Conservation (phyloP, 2,888 invertebrate genomes). For the Caenorhabditis wallacei region DNA sequence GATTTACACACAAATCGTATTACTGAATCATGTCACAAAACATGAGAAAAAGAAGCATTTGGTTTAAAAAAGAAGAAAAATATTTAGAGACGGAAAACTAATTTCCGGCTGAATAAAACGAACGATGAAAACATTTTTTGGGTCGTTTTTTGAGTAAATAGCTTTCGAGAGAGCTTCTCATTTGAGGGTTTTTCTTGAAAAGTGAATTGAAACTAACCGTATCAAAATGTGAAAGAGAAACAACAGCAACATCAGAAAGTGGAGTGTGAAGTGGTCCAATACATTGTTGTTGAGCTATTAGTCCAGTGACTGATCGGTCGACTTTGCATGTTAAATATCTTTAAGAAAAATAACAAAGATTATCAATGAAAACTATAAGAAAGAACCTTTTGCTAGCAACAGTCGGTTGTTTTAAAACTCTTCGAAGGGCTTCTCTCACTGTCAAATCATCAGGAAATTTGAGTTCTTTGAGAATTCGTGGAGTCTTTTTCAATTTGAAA, state of each 20-base stretch:
- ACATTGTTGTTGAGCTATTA: constrained; percentile 98
- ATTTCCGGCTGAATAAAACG: constrained; percentile 48
- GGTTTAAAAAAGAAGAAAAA: constrained; percentile 1
- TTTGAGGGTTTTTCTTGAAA: no score
- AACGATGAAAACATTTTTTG: constrained; percentile 24
- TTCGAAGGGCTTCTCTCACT: constrained; percentile 88
- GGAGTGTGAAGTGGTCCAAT: constrained; percentile 98
- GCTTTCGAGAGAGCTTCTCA: no score
- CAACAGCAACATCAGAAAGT: constrained; percentile 93
- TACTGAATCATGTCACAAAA: constrained; percentile 45
- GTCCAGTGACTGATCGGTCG: constrained; percentile 92
- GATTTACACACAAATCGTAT: constrained; percentile 46
- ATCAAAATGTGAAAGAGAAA: constrained; percentile 91
- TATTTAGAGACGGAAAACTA: constrained; percentile 35
- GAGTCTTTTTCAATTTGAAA: constrained; percentile 19
- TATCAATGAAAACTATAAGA: neutral
- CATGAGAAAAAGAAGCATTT: constrained; percentile 35
- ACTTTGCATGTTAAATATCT: constrained; percentile 79
- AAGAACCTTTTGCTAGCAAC: constrained; percentile 90
- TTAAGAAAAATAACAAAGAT: neutral
- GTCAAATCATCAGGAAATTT: constrained; percentile 86
- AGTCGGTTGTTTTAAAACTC: constrained; percentile 91
- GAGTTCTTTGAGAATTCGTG: constrained; percentile 71
- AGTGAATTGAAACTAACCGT: constrained; percentile 63
- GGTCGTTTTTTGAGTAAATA: neutral